Evolutionary conservation across 1,140 invertebrate genomes (phyloP).

Genomic region (Cyclina sinensis): DNA sequence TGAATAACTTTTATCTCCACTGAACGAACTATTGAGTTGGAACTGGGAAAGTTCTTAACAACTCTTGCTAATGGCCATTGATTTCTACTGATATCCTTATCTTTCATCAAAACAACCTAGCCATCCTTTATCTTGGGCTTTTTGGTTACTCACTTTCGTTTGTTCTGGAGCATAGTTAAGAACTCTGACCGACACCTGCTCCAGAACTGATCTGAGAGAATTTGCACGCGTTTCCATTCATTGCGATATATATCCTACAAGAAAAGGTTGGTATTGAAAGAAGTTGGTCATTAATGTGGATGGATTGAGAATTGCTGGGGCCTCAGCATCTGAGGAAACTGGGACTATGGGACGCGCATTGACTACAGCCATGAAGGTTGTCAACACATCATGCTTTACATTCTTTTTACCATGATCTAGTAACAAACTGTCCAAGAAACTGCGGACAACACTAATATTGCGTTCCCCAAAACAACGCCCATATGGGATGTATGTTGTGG

Average conservation of each 20-base stretch:
- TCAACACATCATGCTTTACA: constrained; percentile 71
- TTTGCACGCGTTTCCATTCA: constrained; percentile 62
- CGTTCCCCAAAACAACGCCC: constrained; percentile 72
- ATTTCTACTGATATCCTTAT: not conserved
- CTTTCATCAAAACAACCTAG: constrained; percentile 57
- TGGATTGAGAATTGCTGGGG: constrained; percentile 64
- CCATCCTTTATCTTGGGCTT: constrained; percentile 13
- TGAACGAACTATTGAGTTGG: not conserved
- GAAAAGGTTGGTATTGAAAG: not conserved
- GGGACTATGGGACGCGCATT: constrained; percentile 71
- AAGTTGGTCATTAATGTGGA: constrained; percentile 7
- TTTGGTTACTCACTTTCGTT: constrained; percentile 37
- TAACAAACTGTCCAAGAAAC: constrained; percentile 62
- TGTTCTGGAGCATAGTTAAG: constrained; percentile 47
- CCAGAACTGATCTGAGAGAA: constrained; percentile 57
- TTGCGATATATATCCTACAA: not conserved
- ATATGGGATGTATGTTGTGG: constrained; percentile 65
- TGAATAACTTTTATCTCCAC: not conserved
- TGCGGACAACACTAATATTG: constrained; percentile 61
- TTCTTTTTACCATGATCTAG: constrained; percentile 50
- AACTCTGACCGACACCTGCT: constrained; percentile 31
- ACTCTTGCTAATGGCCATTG: constrained; percentile 30
- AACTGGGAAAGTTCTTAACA: not conserved
- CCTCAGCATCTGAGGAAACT: constrained; percentile 64
- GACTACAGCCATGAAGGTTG: constrained; percentile 70